Evolutionary conservation across 2,797 vertebrate species (phyloP).

Genomic region (Poeciliopsis infans): DNA sequence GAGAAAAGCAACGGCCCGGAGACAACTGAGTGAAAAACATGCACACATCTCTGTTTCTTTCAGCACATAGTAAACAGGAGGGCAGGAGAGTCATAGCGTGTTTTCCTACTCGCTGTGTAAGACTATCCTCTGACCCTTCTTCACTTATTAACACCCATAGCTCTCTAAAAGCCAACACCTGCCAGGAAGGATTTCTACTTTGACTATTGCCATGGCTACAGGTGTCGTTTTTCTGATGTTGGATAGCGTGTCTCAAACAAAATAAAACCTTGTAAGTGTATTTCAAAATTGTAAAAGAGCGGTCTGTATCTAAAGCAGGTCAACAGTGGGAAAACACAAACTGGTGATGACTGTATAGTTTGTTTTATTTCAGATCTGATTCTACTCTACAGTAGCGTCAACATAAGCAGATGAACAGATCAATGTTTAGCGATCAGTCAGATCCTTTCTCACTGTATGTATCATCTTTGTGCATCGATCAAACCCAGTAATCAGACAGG

Average conservation of each 20-base stretch:
- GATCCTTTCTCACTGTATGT: neutral
- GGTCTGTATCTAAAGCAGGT: neutral
- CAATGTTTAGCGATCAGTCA: neutral
- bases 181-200: slow-evolving; percentile 28
- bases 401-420: slow-evolving; percentile 4
- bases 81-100: slow-evolving; percentile 4
- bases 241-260: slow-evolving; percentile 5
- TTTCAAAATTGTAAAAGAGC: slow-evolving; percentile 1
- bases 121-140: slow-evolving; percentile 32
- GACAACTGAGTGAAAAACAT: slow-evolving; percentile 10
- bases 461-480: neutral
- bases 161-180: slow-evolving; percentile 39
- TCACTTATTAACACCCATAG: slow-evolving; percentile 45
- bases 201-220: slow-evolving; percentile 38
- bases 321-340: neutral
- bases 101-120: slow-evolving; percentile 40
- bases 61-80: slow-evolving; percentile 20
- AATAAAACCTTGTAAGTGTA: neutral
- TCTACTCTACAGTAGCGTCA: neutral
- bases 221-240: slow-evolving; percentile 36
- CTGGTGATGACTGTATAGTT: neutral
- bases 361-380: neutral
- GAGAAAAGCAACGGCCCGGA: slow-evolving; percentile 12
- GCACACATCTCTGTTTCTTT: slow-evolving; percentile 11
- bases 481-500: neutral